Evolutionary conservation across 2,797 vertebrate genomes (phyloP), one percentile per base, ranked within the genome.

Genomic region (Oreochromis grahami): DNA sequence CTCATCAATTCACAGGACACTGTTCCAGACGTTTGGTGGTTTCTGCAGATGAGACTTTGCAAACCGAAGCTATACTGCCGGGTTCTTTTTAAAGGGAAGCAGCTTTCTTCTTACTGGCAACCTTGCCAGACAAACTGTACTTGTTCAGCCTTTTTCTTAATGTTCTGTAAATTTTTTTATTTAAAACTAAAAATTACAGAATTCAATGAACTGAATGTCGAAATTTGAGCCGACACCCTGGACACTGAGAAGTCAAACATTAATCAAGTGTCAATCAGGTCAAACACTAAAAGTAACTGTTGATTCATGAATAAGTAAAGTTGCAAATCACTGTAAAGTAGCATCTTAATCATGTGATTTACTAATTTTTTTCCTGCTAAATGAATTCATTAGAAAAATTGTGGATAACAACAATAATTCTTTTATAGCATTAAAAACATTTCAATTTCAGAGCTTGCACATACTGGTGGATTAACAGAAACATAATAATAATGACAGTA

Each of bases 1-100:
- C 4, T 65, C 19, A 14, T 65, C 34, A 0, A 34, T 21, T 34
- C 11, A 38, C 38, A 65, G 60, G 14, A 13, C 38, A 11, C 11
- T 1, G 19, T 38, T 38, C 34, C 19, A 65, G 60, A 3, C 19
- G 0, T 65, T 65, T 2, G 11, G 19, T 36, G 58, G 58, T 63
- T 63, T 63, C 19, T 8, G 32, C 58, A 13, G 19, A 36, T 63
- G 32, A 36, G 32, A 63, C 58, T 63, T 63, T 36, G 58, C 34
- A 38, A 65, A 65, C 60, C 0, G 0, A 14, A 65, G 7, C 34
- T 38, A 38, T 21, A 5, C 60, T 21, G 60, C 34, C 0, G 0
- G 8, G 60, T 63, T 21, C 58, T 63, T 36, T n/a, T 7, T n/a
- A 0, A 36, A 65, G 19, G 15, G 0, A 65, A 0, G 1, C 34